Conservation (phyloP, 1,140 invertebrate genomes). For the Drosophila grimshawi region DNA sequence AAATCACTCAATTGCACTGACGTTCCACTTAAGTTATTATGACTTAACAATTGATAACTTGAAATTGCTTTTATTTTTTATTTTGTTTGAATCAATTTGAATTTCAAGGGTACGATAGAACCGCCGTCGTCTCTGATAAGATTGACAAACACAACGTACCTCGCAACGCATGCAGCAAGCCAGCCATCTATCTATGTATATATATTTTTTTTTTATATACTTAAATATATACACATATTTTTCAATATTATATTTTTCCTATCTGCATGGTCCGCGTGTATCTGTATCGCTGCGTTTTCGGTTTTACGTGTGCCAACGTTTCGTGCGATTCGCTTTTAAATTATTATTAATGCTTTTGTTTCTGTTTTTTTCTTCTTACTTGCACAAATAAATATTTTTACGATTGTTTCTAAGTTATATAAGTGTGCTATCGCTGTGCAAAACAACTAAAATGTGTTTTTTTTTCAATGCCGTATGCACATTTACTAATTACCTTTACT, state of each 20-base stretch:
- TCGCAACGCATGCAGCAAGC: slow-evolving; percentile 41
- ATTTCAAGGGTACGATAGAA: slow-evolving; percentile 71
- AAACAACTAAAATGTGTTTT: slow-evolving; percentile 46
- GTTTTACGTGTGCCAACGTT: slow-evolving; percentile 45
- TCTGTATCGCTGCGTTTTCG: slow-evolving; percentile 68
- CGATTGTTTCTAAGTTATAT: slow-evolving; percentile 68
- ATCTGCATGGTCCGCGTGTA: slow-evolving; percentile 63
- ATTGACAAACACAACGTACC: slow-evolving; percentile 70
- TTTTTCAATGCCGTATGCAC: slow-evolving; percentile 51
- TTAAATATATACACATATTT: slow-evolving; percentile 29
- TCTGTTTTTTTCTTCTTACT: slow-evolving; percentile 16
- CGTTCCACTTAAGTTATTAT: slow-evolving; percentile 44
- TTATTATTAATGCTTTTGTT: slow-evolving; percentile 45
- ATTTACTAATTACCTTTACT: slow-evolving; percentile 70
- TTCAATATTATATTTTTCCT: slow-evolving; percentile 40
- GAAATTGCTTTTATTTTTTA: slow-evolving; percentile 46
- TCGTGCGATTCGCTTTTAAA: slow-evolving; percentile 67
- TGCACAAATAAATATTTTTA: slow-evolving; percentile 50
- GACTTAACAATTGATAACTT: slow-evolving; percentile 64
- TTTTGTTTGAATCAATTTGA: slow-evolving; percentile 51
- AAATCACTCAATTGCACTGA: slow-evolving; percentile 35
- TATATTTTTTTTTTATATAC: slow-evolving; percentile 17
- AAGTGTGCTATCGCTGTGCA: slow-evolving; percentile 68
- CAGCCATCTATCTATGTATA: slow-evolving; percentile 32
- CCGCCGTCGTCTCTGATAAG: slow-evolving; percentile 68